These are phyloP conservation scores for Arrhamphus sclerolepis DNA, from an alignment of 2,797 vertebrate species.

Conservation along the genomic window DNA sequence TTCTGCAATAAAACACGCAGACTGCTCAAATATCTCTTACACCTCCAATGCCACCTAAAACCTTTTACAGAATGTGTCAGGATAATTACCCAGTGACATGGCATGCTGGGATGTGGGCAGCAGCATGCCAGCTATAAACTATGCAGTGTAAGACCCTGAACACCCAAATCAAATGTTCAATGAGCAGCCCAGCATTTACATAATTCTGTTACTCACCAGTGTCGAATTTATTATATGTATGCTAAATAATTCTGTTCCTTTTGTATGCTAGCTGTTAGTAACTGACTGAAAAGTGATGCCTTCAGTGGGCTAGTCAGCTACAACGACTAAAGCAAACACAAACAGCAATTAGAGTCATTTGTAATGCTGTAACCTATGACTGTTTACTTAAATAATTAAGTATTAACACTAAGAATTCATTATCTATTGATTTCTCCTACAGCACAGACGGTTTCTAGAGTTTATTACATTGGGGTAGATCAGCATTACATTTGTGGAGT, in stretches of 20 bases:
- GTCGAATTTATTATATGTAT: not conserved
- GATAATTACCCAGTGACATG: conserved; percentile 27
- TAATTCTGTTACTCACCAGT: not conserved
- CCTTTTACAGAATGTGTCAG: not conserved
- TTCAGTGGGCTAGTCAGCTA: conserved; percentile 10
- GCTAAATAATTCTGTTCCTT: conserved; percentile 1
- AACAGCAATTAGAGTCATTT: conserved; percentile 21
- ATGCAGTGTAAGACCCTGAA: not conserved
- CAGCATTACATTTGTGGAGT: not conserved
- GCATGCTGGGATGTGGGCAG: conserved; percentile 12
- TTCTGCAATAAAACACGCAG: conserved; percentile 4
- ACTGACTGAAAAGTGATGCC: not conserved
- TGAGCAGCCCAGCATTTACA: not conserved
- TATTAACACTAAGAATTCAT: conserved; percentile 12
- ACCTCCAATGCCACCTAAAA: conserved; percentile 7
- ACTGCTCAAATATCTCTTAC: conserved; percentile 4
- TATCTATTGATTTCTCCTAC: conserved; percentile 10
- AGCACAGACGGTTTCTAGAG: conserved; percentile 22
- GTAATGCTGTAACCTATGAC: conserved; percentile 11
- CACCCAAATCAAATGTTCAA: not conserved
- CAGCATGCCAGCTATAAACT: conserved; percentile 1
- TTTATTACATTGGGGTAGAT: conserved; percentile 19
- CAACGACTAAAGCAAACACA: conserved; percentile 17
- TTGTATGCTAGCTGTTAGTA: not conserved
- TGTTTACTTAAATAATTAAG: conserved; percentile 24